A percentile compares a stretch with the other conserved stretches of the same genome.
Evolutionary conservation across 1,140 invertebrate genomes (phyloP).

Genomic region (Drosophila repletoides): DNA sequence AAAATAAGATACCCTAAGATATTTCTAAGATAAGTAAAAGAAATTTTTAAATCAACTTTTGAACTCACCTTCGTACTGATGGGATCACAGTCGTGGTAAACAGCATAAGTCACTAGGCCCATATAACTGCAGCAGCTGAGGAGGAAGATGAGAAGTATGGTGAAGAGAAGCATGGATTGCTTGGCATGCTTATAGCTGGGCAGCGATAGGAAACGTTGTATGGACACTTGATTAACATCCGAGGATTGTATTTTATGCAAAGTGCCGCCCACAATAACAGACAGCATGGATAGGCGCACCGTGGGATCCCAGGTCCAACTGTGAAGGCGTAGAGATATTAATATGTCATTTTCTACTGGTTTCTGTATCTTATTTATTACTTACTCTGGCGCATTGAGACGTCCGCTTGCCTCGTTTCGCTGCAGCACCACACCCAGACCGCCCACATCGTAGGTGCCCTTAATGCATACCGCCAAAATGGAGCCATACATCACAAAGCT

Average conservation of each 20-base stretch:
- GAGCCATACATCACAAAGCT: constrained; percentile 92
- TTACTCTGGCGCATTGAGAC: constrained; percentile 91
- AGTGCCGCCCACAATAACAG: constrained; percentile 90
- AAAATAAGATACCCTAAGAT: not conserved
- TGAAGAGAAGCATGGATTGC: constrained; percentile 85
- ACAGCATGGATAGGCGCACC: constrained; percentile 90
- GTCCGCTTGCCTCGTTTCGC: constrained; percentile 87
- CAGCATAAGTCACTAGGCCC: constrained; percentile 91
- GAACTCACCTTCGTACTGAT: constrained; percentile 83
- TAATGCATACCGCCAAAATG: constrained; percentile 90
- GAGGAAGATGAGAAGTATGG: constrained; percentile 85
- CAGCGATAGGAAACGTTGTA: constrained; percentile 89
- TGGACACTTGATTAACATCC: constrained; percentile 92
- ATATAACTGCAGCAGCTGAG: constrained; percentile 87
- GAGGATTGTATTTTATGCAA: constrained; percentile 94
- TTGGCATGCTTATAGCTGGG: constrained; percentile 66
- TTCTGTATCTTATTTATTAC: constrained; percentile 47
- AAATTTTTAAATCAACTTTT: constrained; percentile 48
- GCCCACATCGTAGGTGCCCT: constrained; percentile 91
- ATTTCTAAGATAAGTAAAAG: not conserved
- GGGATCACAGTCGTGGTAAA: constrained; percentile 90
- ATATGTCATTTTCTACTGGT: not conserved
- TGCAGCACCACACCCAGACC: constrained; percentile 89
- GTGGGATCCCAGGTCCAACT: constrained; percentile 89
- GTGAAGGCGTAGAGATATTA: not conserved